phyloP scores from a whole-genome alignment of 2,888 invertebrate species.

The Rotaria sp. region DNA sequence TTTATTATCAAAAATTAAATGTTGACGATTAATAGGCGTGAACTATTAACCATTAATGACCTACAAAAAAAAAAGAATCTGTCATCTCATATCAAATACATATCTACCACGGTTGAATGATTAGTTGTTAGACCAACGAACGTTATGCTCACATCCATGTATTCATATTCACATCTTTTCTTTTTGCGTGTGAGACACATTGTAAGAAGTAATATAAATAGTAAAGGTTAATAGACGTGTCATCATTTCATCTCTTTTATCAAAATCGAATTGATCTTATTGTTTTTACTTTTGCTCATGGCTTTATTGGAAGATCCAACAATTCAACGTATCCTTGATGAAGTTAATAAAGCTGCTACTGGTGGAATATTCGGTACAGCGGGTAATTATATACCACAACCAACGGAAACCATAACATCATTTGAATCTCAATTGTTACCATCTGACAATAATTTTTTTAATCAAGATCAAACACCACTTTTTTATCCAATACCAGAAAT shows the following conservation, averaged over 20 bases:
- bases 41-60: not conserved
- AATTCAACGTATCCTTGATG: not conserved
- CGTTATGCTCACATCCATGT: not conserved
- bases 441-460: not conserved
- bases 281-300: not conserved
- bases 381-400: not conserved
- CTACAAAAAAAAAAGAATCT: not conserved
- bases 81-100: not conserved
- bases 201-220: not conserved
- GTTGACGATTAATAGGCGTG: not conserved
- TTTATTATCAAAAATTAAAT: not conserved
- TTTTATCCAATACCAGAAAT: not conserved
- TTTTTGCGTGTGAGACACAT: not conserved
- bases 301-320: slow-evolving; percentile 5
- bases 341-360: not conserved
- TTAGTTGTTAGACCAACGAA: not conserved
- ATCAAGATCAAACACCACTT: not conserved
- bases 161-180: not conserved
- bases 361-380: not conserved
- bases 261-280: not conserved
- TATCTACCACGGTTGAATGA: not conserved
- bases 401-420: not conserved
- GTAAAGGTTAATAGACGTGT: not conserved
- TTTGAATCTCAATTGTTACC: not conserved
- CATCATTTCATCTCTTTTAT: not conserved